Conservation (phyloP, 2,797 vertebrate species). For the Dicrostonyx torquatus region DNA sequence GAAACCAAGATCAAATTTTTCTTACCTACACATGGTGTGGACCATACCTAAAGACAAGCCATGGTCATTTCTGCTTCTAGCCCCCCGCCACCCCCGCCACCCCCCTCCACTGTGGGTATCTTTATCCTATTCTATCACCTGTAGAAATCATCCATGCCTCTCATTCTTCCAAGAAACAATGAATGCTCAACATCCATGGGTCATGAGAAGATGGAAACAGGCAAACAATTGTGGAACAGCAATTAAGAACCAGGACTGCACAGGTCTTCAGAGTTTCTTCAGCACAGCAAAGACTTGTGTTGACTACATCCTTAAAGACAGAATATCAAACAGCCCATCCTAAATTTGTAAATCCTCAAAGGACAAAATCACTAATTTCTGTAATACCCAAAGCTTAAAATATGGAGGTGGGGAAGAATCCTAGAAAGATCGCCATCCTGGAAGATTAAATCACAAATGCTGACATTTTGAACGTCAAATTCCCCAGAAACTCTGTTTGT, state of each 20-base stretch:
- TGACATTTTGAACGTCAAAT: neutral
- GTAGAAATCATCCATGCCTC: neutral
- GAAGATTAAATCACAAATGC: neutral
- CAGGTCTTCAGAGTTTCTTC: neutral
- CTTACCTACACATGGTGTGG: accelerated
- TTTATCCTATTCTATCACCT: neutral
- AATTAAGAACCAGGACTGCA: neutral
- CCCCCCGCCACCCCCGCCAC: neutral
- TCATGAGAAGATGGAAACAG: neutral
- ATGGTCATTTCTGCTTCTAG: neutral
- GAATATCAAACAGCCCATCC: neutral
- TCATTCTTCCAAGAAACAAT: neutral
- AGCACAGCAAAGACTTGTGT: neutral
- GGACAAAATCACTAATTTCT: neutral
- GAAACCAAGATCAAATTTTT: neutral
- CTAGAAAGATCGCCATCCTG: neutral
- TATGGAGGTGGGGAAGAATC: neutral
- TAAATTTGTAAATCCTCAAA: neutral
- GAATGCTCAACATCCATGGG: neutral
- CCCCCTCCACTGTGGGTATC: neutral
- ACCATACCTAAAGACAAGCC: neutral
- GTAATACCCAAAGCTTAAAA: neutral
- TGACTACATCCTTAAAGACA: neutral
- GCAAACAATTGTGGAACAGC: neutral
- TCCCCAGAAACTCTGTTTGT: neutral